Base-by-base conservation (phyloP, 2,113 vertebrate genomes). In the Apteryx owenii region DNA sequence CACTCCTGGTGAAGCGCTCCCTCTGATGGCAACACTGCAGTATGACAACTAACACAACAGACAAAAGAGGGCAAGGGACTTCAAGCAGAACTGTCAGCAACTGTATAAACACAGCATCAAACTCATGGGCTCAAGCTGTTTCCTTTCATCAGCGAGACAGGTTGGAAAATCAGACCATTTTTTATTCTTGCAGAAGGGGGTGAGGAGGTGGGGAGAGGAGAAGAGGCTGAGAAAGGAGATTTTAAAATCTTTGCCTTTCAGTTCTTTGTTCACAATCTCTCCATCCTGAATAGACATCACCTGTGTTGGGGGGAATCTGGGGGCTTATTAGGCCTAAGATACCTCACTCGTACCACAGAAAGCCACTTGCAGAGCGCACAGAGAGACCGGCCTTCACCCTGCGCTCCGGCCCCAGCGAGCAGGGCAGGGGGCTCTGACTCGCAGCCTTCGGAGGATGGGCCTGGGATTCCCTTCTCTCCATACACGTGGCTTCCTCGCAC, bases 101-200 rank as follows among this genome's bases (percentile, higher is more conserved):
- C 9, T 73, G 84, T 5, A 77, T 25, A 60, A 82, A 96, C 95
- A 94, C 88, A 76, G 82, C 79, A 53, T 79, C 91, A 91, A 96
- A 94, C 92, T 95, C 95, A 95, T 94, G 95, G 96, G 92, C 96
- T 95, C 95, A 53, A 85, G 85, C 80, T 75, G 88, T 15, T 91
- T 50, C 82, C 18, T 40, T n/a, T 75, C 94, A 40, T 56, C 25
- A 60, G 65, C 10, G 36, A 90, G 53, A 53, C 88, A 89, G 81
- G 81, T 7, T 64, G 73, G 70, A 48, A 87, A 88, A 87, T 10
- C 33, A 54, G 66, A 84, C 21, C 19, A 7, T 13, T 36, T 44
- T 53, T n/a, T 61, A 65, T 31, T 70, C 58, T n/a, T 21, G 19
- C 71, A 68, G 31, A 53, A 85, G 56, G 65, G 0, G 19, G 31